These are phyloP conservation scores for Thalassoma bifasciatum DNA, from an alignment of 2,113 vertebrate genomes.

Conservation along the genomic window DNA sequence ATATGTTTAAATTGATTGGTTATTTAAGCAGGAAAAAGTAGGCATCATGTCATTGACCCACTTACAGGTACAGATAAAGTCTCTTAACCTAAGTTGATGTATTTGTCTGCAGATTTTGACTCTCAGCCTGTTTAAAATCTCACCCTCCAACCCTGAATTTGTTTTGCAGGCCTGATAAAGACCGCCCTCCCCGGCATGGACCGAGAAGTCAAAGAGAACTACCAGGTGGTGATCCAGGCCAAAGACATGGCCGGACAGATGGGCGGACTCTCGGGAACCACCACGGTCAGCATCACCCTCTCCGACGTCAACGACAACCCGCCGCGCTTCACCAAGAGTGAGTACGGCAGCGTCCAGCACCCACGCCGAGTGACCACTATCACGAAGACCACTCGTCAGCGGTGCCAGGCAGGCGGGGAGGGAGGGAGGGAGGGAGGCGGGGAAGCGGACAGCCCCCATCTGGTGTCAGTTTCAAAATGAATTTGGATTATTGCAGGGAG, in stretches of 20 bases:
- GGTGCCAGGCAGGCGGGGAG: conserved; percentile 37
- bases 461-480: conserved; percentile 75
- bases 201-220: conserved; percentile 92
- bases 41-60: no score
- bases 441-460: conserved; percentile 59
- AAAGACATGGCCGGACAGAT: conserved; percentile 99
- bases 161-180: conserved; percentile 89
- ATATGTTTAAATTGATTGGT: no score
- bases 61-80: no score
- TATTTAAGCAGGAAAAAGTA: no score
- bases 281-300: conserved; percentile 93
- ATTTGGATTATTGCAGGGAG: conserved; percentile 69
- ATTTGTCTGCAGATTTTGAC: no score
- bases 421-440: conserved; percentile 12
- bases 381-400: conserved; percentile 32
- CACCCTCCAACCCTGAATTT: background rate
- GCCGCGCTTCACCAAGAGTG: conserved; percentile 94
- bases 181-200: conserved; percentile 96
- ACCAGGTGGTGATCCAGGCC: conserved; percentile 97
- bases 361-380: background rate
- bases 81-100: no score
- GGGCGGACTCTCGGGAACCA: conserved; percentile 95
- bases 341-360: conserved; percentile 50
- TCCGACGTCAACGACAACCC: conserved; percentile 96
- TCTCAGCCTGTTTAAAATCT: no score